phyloP scores from a whole-genome alignment of 2,888 invertebrate species.

The Agrochola lychnidis region DNA sequence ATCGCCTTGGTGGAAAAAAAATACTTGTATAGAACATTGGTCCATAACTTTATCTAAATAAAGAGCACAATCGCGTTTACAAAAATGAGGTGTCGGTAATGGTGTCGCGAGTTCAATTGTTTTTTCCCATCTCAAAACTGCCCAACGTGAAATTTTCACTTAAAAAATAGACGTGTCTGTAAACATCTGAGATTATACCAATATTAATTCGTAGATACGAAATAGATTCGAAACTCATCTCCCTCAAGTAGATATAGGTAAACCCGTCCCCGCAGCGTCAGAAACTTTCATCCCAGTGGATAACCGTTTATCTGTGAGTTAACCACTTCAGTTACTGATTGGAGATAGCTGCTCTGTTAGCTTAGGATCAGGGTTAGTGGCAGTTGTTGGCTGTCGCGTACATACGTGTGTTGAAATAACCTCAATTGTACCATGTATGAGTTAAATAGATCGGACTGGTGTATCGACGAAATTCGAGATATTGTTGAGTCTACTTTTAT shows the following conservation, averaged over 20 bases:
- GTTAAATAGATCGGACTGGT: slow-evolving; percentile 6
- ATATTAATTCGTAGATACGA: slow-evolving; percentile 16
- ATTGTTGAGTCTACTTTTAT: not conserved
- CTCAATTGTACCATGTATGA: slow-evolving; percentile 15
- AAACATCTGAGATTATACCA: slow-evolving; percentile 5
- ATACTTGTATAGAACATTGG: too few relatives aligned
- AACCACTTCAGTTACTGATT: slow-evolving; percentile 62
- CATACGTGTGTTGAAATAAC: slow-evolving; percentile 34
- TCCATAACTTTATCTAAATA: too few relatives aligned
- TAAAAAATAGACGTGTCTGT: not conserved
- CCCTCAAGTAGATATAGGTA: not conserved
- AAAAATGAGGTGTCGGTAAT: too few relatives aligned
- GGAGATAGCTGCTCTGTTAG: slow-evolving; percentile 55
- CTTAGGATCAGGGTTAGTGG: slow-evolving; percentile 51
- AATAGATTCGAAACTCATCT: slow-evolving; percentile 27
- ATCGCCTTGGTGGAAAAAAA: too few relatives aligned
- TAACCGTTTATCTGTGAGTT: slow-evolving; percentile 60
- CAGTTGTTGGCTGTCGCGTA: slow-evolving; percentile 30
- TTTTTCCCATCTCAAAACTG: too few relatives aligned
- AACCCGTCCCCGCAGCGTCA: slow-evolving; percentile 15
- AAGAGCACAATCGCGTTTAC: too few relatives aligned
- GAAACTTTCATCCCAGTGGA: slow-evolving; percentile 51
- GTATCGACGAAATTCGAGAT: not conserved
- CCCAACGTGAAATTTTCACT: too few relatives aligned
- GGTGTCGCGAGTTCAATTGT: too few relatives aligned